These are phyloP conservation scores for Urocyon cinereoargenteus DNA, from an alignment of 2,797 vertebrate species.

Conservation along the genomic window DNA sequence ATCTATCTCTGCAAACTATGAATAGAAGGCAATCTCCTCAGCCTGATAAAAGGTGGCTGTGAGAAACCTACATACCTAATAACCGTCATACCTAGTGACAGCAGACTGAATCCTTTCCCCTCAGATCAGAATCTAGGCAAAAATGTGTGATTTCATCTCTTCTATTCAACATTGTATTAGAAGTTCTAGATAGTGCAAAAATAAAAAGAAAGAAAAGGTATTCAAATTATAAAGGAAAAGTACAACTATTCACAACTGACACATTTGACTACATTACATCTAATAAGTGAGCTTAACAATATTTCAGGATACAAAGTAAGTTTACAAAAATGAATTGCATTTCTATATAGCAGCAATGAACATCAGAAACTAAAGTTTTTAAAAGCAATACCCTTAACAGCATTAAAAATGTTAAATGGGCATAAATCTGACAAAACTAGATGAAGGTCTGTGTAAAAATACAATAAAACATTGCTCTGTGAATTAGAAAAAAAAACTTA, in stretches of 20 bases:
- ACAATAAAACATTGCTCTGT: background rate
- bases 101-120: background rate
- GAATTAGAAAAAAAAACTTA: background rate
- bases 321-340: background rate
- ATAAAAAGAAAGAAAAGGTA: background rate
- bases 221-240: background rate
- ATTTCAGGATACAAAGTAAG: background rate
- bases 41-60: background rate
- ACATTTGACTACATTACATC: background rate
- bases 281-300: background rate
- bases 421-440: conserved; percentile 43
- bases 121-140: conserved; percentile 56
- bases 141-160: background rate
- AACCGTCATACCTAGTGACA: background rate
- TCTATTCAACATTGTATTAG: background rate
- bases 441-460: background rate
- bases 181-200: background rate
- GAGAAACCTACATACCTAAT: conserved; percentile 13
- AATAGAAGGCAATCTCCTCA: conserved; percentile 24
- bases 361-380: conserved; percentile 22
- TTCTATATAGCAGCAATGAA: background rate
- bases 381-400: background rate
- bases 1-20: background rate
- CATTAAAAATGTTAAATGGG: background rate
- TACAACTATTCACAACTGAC: conserved; percentile 3